Base-by-base conservation (phyloP, 2,888 invertebrate genomes). In the Tolmerus cingulatus region DNA sequence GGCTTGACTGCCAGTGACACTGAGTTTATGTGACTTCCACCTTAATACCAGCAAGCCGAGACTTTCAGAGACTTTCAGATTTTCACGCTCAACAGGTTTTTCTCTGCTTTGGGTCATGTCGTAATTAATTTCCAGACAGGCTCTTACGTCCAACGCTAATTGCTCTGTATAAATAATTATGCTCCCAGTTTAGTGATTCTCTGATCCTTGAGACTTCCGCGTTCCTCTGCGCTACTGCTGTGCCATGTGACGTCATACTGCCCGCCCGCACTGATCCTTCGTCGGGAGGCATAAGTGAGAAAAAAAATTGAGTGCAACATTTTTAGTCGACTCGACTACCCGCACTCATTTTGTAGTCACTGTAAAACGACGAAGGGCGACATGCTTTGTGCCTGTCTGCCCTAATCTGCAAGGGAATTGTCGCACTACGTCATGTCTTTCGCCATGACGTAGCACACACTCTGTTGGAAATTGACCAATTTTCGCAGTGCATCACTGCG, bases 11-110 rank as follows among this genome's bases (percentile, higher is more conserved):
- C 23, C 37, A 43, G 40, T 78, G 78, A 43, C 78, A 43, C 43
- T 78, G 78, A 78, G 37, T 78, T 78, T 40, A 43, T 78, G 78
- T 78, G 78, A 78, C 78, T 37, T 76, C 43, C 43, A 78, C 78
- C 78, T 78, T 78, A 78, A 46, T 23, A 66, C 66, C 66, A 9
- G 23, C 12, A 19, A 23, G 19, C 66, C 66, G 7, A 19, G 19
- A 55, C 19, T 27, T 23, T 19, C 57, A 55, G 19, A 37, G 77
- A 37, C 40, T 40, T 43, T 78, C 78, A 19, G 43, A 78, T 78
- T 78, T 78, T 78, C 78, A 78, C 78, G 37, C 78, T 78, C 37
- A 37, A 43, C 40, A 78, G 43, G 37, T 78, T 78, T 78, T 78
- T 78, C 66, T 23, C 66, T 14, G 66, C 40, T 40, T 27, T 43